These are phyloP conservation scores for Lasiommata megera DNA, from an alignment of 2,888 invertebrate species.

Conservation along the genomic window DNA sequence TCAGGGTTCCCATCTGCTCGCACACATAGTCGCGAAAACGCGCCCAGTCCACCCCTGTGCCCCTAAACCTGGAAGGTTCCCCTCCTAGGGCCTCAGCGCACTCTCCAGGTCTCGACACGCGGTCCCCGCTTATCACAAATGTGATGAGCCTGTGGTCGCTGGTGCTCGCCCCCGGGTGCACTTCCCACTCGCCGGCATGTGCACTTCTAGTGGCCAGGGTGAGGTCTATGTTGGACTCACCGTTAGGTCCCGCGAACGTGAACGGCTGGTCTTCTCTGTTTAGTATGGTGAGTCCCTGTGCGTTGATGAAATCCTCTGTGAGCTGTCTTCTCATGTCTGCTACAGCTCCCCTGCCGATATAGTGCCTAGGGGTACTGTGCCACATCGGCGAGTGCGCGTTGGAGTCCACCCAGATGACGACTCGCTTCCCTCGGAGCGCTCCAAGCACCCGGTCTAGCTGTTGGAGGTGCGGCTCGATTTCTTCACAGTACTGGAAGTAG, in stretches of 20 bases:
- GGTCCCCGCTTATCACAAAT: not conserved
- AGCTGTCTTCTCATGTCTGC: not conserved
- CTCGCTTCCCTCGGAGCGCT: not conserved
- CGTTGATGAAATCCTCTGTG: constrained; percentile 21
- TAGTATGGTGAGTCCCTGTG: constrained; percentile 8
- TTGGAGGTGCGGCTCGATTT: not conserved
- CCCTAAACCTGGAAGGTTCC: not conserved
- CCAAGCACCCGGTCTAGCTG: not conserved
- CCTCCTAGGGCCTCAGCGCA: not conserved
- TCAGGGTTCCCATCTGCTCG: not conserved
- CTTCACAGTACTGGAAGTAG: not conserved
- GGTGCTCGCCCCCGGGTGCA: not conserved
- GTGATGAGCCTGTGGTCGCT: constrained; percentile 3
- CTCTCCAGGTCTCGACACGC: not conserved
- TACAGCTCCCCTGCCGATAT: too few relatives aligned
- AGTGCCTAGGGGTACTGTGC: too few relatives aligned
- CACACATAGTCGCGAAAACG: not conserved
- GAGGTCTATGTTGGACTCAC: constrained; percentile 36
- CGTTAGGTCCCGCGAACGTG: constrained; percentile 31
- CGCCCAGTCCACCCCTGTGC: not conserved
- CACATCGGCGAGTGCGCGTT: not conserved
- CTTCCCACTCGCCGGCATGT: constrained; percentile 23
- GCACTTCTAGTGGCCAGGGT: constrained; percentile 26
- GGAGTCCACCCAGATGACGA: not conserved
- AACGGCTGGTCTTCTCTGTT: constrained; percentile 24